phyloP scores from a whole-genome alignment of 1,140 invertebrate species.

The Leucophenga varia region DNA sequence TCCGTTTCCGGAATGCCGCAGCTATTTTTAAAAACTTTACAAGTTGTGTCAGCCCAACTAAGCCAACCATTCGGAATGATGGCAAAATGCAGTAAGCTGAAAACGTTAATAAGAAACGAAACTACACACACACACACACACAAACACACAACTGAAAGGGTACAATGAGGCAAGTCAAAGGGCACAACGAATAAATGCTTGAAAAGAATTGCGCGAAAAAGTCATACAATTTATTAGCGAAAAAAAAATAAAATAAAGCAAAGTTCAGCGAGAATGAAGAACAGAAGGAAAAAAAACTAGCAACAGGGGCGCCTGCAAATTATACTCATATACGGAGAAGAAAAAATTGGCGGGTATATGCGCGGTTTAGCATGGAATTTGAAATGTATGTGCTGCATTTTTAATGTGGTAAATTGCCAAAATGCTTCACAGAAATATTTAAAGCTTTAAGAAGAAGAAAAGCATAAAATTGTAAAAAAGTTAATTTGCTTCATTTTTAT shows the following conservation, averaged over 20 bases:
- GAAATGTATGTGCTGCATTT: too few relatives aligned
- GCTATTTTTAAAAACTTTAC: slow-evolving; percentile 29
- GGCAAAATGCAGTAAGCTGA: background rate
- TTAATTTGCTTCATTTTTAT: too few relatives aligned
- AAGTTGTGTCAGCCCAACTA: background rate
- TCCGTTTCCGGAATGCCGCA: slow-evolving; percentile 52
- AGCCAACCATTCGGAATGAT: background rate
- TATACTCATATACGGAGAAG: too few relatives aligned
- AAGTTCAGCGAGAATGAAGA: background rate
- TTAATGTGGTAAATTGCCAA: too few relatives aligned
- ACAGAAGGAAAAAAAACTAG: background rate
- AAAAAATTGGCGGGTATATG: too few relatives aligned
- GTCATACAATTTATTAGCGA: slow-evolving; percentile 1
- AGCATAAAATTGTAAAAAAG: too few relatives aligned
- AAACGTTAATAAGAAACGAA: background rate
- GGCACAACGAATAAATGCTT: background rate
- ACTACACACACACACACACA: too few relatives aligned
- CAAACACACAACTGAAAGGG: too few relatives aligned
- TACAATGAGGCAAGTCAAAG: background rate
- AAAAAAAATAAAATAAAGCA: background rate
- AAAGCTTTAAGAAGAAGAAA: too few relatives aligned
- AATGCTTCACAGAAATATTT: too few relatives aligned
- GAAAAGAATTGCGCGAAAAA: background rate
- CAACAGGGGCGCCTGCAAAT: too few relatives aligned
- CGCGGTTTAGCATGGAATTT: too few relatives aligned